Evolutionary conservation across 2,797 vertebrate genomes (phyloP), one percentile per base, ranked within the genome.

Genomic region (Vultur gryphus): DNA sequence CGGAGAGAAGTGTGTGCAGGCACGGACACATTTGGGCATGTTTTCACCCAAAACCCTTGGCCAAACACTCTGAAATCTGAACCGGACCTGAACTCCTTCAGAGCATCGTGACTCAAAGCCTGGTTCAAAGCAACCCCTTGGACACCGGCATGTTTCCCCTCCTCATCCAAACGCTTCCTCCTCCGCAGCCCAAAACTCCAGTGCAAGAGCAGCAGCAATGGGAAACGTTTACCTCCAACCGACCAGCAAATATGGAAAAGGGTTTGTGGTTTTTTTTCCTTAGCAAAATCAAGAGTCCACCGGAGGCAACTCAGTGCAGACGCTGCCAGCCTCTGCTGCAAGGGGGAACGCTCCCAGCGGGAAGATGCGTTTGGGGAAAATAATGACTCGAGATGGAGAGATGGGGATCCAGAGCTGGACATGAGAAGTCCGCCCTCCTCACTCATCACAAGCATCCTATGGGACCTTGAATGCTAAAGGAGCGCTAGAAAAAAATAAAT

Each of bases 1-100:
- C 1, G 0, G 46, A 54, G 57, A 72, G 67, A 46, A 67, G 48
- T 0, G 8, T 31, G 37, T 31, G 62, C 1, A 31, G 65, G 76
- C 83, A 65, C 2, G 0, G 87, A 55, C 69, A 55, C 39, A 12
- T 49, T 8, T n/a, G 67, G 91, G 43, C 8, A 69, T 55, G 69
- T 75, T 80, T 44, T 28, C 80, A 90, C 61, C 81, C 90, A 6
- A 93, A 81, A 2, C 17, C 64, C 69, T 55, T 7, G 7, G 83
- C 65, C 52, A 44, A 77, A 41, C 1, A 1, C 67, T 59, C 44
- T 16, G 64, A 90, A 86, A 72, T 54, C 16, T 26, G 62, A 88
- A 72, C 54, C 84, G 80, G 70, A 76, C 10, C 51, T n/a, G 59
- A 61, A 49, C 16, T 86, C 55, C n/a, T 79, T 31, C 59, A 43